Percentiles rank a stretch among this genome's conserved stretches.
phyloP scores from a whole-genome alignment of 2,113 vertebrate genomes.

The Oxyura jamaicensis region DNA sequence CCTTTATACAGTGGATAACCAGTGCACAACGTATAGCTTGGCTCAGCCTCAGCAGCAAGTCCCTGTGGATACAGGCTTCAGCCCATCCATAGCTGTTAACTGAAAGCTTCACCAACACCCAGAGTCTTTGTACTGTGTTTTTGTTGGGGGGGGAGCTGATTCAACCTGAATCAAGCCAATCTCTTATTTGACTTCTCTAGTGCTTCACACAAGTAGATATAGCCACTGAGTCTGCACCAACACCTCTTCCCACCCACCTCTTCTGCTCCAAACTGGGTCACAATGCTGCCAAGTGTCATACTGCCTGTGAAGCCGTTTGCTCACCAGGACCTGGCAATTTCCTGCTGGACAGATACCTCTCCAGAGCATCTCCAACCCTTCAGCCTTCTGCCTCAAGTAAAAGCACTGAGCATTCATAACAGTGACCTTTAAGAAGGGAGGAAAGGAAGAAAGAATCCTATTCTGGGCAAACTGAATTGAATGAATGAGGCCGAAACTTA shows the following conservation, averaged over 20 bases:
- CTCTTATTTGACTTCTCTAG: background rate
- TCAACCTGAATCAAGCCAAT: accelerated
- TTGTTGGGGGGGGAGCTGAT: background rate
- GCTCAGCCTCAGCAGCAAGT: background rate
- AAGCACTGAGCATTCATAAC: background rate
- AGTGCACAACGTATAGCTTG: accelerated
- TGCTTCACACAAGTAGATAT: background rate
- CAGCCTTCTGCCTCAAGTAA: background rate
- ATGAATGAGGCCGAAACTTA: background rate
- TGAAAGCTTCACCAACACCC: background rate
- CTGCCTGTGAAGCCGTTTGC: background rate
- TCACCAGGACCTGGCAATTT: background rate
- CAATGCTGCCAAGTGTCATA: accelerated
- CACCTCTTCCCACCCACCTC: background rate
- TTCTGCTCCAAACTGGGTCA: background rate
- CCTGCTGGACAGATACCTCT: background rate
- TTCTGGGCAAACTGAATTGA: background rate
- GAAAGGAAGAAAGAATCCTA: background rate
- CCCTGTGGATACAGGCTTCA: background rate
- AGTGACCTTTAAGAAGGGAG: background rate
- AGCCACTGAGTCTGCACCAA: background rate
- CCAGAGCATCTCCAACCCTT: background rate
- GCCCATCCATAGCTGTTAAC: background rate
- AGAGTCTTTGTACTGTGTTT: background rate
- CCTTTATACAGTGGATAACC: background rate